Evolutionary conservation across 2,888 invertebrate species (phyloP), one percentile per base, ranked within the genome.

Genomic region (Listrodromus nycthemerus): DNA sequence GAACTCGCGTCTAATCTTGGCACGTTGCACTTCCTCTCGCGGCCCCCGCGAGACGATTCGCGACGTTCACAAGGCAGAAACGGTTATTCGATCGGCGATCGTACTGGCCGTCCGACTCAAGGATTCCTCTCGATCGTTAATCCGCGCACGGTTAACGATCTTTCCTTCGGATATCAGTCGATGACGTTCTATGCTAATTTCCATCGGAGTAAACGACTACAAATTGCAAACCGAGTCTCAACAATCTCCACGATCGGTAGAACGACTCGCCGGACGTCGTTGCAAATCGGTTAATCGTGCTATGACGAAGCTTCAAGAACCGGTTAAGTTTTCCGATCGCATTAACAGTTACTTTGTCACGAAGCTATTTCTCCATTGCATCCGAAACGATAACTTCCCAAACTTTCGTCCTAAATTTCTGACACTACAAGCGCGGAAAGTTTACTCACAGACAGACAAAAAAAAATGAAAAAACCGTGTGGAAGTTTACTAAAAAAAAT

Each of bases 11-110:
- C 30, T 30, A 30, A 61, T 61, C 30, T 19, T 8, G 30, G 27
- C 33, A n/a, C 65, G 65, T 33, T 50, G 75, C 75, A 75, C 8
- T 61, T 61, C 58, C 30, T 61, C 58, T 7, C 24, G 21, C 37
- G 4, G n/a, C n/a, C 16, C 37, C 19, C 70, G 13, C 45, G 45
- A n/a, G 10, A n/a, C 41, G 33, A 37, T 73, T 33, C 58, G 10
- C 45, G 24, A 16, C 1, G 37, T 19, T 37, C 1, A 3, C n/a
- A 27, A 24, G 37, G 55, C 13, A 24, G 8, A 30, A 48, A 75
- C 65, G 50, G 75, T 75, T 75, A 75, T 65, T 50, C 75, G 75
- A 75, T 75, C 75, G 65, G 27, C 73, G 27, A 48, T 33, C 48
- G 73, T 7, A 8, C 27, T 19, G 37, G 50, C 37, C 65, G 52